These are phyloP conservation scores for Armadillidium nasatum DNA, from an alignment of 1,140 invertebrate species.

Conservation along the genomic window DNA sequence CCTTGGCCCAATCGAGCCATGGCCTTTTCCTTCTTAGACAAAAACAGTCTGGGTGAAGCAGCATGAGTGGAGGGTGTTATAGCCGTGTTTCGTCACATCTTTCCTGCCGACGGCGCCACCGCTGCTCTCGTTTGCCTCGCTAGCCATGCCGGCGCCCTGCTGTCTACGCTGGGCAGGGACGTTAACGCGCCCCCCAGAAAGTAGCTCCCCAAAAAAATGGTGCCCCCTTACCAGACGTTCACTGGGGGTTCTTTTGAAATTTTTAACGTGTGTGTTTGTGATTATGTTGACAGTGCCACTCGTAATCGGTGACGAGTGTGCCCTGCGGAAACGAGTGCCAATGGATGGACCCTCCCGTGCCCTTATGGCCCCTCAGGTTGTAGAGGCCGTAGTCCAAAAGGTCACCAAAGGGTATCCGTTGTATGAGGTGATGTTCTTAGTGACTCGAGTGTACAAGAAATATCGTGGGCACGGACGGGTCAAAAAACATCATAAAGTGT, in stretches of 20 bases:
- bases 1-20: neutral
- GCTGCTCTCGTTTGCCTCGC: neutral
- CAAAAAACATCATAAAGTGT: neutral
- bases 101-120: neutral
- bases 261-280: neutral
- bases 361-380: neutral
- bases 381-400: neutral
- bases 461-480: neutral
- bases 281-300: constrained; percentile 1
- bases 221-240: neutral
- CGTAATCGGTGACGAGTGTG: neutral
- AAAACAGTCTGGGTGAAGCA: neutral
- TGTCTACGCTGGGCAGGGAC: neutral
- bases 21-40: neutral
- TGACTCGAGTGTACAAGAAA: neutral
- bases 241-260: neutral
- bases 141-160: constrained; percentile 1
- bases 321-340: neutral
- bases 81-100: neutral
- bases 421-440: neutral
- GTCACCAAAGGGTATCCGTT: neutral
- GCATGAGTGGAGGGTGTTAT: neutral
- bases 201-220: neutral
- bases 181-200: neutral
- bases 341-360: neutral